phyloP scores from a whole-genome alignment of 2,113 vertebrate genomes.

The Menidia beryllina region DNA sequence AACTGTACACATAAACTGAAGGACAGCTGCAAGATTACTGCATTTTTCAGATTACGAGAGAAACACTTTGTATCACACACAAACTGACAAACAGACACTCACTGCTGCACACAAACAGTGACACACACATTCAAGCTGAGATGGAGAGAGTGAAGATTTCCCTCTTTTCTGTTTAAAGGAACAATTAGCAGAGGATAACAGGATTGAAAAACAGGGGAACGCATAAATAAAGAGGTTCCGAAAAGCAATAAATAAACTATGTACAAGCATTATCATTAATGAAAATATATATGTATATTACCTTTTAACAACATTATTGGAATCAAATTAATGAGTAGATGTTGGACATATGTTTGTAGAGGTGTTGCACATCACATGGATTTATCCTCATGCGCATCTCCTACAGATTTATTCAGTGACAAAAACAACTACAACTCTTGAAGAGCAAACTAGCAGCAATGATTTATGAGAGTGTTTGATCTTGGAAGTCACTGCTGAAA shows the following conservation, averaged over 20 bases:
- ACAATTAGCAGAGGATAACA: slow-evolving; percentile 55
- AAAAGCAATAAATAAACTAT: slow-evolving; percentile 45
- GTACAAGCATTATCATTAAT: too few relatives aligned
- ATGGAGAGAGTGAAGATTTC: slow-evolving; percentile 56
- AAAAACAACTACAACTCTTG: slow-evolving; percentile 6
- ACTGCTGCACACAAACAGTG: slow-evolving; percentile 14
- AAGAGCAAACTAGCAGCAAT: slow-evolving; percentile 11
- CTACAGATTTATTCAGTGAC: slow-evolving; percentile 11
- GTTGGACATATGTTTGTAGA: slow-evolving; percentile 16
- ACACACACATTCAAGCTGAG: slow-evolving; percentile 40
- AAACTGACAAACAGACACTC: slow-evolving; percentile 7
- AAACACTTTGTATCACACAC: slow-evolving; percentile 8
- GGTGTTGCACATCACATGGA: background rate
- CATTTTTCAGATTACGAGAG: slow-evolving; percentile 13
- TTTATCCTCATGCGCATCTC: slow-evolving; percentile 2
- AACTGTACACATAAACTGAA: slow-evolving; percentile 45
- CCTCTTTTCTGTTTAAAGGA: slow-evolving; percentile 39
- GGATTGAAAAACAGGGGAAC: slow-evolving; percentile 24
- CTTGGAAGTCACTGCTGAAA: slow-evolving; percentile 16
- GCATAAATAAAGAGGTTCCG: slow-evolving; percentile 43
- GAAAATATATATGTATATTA: too few relatives aligned
- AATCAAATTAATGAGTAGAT: slow-evolving; percentile 21
- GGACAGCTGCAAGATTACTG: slow-evolving; percentile 42
- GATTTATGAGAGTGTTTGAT: slow-evolving; percentile 49
- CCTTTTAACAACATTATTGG: slow-evolving; percentile 29